Evolutionary conservation across 2,888 invertebrate species (phyloP).

Genomic region (Acleris holmiana): DNA sequence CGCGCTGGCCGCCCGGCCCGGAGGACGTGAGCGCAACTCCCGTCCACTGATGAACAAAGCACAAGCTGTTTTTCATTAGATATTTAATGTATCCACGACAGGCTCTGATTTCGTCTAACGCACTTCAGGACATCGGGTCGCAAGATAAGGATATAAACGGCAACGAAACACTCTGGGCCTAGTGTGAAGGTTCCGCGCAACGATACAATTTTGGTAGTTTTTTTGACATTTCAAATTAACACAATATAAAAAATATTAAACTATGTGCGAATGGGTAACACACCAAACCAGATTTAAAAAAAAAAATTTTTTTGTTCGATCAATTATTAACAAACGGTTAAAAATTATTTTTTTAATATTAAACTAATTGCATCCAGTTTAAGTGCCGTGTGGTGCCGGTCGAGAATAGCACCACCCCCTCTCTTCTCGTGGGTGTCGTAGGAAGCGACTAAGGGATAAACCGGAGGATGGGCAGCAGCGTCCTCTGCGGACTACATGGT

Average conservation of each 20-base stretch:
- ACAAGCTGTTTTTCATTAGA: constrained; percentile 81
- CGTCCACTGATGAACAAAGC: constrained; percentile 78
- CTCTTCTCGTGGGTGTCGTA: too few relatives aligned
- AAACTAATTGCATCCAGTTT: too few relatives aligned
- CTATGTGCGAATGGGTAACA: background rate
- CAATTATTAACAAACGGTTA: too few relatives aligned
- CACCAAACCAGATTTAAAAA: background rate
- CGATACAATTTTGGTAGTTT: too few relatives aligned
- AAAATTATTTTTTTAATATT: too few relatives aligned
- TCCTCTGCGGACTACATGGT: too few relatives aligned
- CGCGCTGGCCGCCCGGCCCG: constrained; percentile 5
- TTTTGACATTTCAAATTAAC: background rate
- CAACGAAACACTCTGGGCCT: background rate
- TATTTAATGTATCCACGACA: constrained; percentile 59
- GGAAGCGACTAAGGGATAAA: too few relatives aligned
- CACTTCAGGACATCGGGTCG: constrained; percentile 63
- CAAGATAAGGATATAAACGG: constrained; percentile 42
- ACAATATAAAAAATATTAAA: background rate
- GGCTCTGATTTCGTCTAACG: constrained; percentile 82
- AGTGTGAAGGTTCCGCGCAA: background rate
- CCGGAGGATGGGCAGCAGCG: too few relatives aligned
- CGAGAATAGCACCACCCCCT: too few relatives aligned
- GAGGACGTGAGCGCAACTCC: constrained; percentile 53
- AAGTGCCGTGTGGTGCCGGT: too few relatives aligned
- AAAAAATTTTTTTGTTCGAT: too few relatives aligned